Evolutionary conservation across 2,113 vertebrate genomes (phyloP).

Genomic region (Etheostoma cragini): DNA sequence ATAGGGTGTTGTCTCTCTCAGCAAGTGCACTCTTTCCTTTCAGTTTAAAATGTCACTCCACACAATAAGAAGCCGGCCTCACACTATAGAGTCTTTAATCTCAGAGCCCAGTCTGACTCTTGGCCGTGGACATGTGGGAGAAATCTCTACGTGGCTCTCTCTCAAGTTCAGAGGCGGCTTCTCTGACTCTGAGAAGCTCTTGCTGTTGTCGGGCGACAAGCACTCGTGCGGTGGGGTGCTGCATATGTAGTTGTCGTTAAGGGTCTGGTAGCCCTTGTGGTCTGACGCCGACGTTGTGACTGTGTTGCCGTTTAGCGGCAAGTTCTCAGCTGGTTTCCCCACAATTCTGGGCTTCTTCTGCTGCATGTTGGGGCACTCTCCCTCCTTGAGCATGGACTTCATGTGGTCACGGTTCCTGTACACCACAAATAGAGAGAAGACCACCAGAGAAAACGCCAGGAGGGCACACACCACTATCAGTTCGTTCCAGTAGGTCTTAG

Average conservation of each 20-base stretch:
- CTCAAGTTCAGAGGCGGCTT: conserved; percentile 89
- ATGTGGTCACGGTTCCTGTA: conserved; percentile 88
- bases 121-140: conserved; percentile 88
- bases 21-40: conserved; percentile 61
- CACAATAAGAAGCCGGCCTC: conserved; percentile 65
- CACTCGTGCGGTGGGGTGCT: conserved; percentile 87
- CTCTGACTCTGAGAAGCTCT: conserved; percentile 88
- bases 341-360: conserved; percentile 86
- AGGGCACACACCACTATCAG: conserved; percentile 92
- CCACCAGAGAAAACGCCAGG: conserved; percentile 83
- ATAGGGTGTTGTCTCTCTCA: conserved; percentile 50
- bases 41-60: conserved; percentile 46
- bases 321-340: conserved; percentile 86
- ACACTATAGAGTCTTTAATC: conserved; percentile 97
- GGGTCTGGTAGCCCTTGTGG: conserved; percentile 95
- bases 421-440: conserved; percentile 87
- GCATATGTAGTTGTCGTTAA: conserved; percentile 90
- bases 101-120: conserved; percentile 94
- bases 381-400: conserved; percentile 92
- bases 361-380: conserved; percentile 85
- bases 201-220: conserved; percentile 83
- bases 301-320: conserved; percentile 89
- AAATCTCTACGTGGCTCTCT: conserved; percentile 92
- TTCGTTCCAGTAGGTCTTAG: conserved; percentile 94
- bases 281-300: conserved; percentile 83